Conservation (phyloP, 2,888 invertebrate genomes). For the Latheticus oryzae region DNA sequence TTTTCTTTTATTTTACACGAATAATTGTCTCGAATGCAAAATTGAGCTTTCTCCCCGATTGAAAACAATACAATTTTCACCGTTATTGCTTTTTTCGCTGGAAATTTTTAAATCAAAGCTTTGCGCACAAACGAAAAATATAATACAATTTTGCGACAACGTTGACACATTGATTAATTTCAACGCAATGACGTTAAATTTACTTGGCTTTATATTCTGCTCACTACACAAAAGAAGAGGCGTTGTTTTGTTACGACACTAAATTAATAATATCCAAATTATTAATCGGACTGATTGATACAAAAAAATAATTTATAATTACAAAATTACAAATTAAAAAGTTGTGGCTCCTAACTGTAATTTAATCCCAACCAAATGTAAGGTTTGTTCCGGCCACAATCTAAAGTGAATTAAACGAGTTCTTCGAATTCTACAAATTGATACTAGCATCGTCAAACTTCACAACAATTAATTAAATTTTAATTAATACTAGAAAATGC, state of each 20-base stretch:
- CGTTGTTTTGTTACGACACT: conserved; percentile 23
- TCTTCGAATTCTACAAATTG: conserved; percentile 6
- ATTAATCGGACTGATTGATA: conserved; percentile 26
- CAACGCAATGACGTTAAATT: conserved; percentile 28
- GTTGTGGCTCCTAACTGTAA: not conserved
- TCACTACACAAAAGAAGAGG: conserved; percentile 11
- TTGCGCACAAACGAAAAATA: conserved; percentile 26
- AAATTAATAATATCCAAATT: conserved; percentile 32
- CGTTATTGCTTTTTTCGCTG: conserved; percentile 21
- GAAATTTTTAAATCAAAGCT: conserved; percentile 22
- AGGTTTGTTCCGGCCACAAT: conserved; percentile 2
- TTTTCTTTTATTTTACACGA: conserved; percentile 18
- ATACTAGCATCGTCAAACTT: conserved; percentile 6
- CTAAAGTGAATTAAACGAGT: conserved; percentile 3
- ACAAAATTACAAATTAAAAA: conserved; percentile 11
- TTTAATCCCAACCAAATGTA: conserved; percentile 4
- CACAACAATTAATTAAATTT: conserved; percentile 24
- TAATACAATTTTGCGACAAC: conserved; percentile 21
- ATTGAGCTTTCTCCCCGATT: conserved; percentile 8
- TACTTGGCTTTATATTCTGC: conserved; percentile 21
- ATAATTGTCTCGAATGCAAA: conserved; percentile 34
- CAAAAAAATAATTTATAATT: conserved; percentile 13
- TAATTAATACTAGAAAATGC: no score
- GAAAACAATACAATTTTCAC: conserved; percentile 32
- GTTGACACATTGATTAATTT: conserved; percentile 33